Evolutionary conservation across 35 echinoderm and acorn worm genomes (phyloP).

Genomic region (Diadema setosum): DNA sequence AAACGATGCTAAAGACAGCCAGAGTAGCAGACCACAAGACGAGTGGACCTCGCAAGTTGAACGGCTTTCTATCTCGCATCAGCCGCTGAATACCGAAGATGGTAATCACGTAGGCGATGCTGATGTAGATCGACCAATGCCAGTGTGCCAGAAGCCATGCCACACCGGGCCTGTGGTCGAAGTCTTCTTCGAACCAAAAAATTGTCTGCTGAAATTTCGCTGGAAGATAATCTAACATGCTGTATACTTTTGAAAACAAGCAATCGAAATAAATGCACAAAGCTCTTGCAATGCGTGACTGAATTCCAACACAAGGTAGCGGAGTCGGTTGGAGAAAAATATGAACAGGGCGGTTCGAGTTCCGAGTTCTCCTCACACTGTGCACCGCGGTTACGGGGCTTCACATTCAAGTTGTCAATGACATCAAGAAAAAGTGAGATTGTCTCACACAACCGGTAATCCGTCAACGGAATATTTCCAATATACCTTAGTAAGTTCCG

Average conservation of each 20-base stretch:
- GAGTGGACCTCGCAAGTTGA: slow-evolving; percentile 57
- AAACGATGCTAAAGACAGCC: slow-evolving; percentile 84
- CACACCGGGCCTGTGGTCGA: slow-evolving; percentile 60
- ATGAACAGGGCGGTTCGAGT: no score
- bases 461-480: no score
- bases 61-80: slow-evolving; percentile 58
- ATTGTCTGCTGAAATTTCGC: slow-evolving; percentile 63
- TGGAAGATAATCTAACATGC: slow-evolving; percentile 74
- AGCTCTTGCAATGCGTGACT: no score
- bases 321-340: no score
- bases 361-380: no score
- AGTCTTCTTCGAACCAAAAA: slow-evolving; percentile 88
- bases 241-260: not conserved
- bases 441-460: no score
- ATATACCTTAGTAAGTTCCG: no score
- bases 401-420: no score
- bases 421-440: no score
- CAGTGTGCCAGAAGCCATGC: slow-evolving; percentile 67
- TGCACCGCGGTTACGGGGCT: no score
- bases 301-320: no score
- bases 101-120: slow-evolving; percentile 65
- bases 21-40: slow-evolving; percentile 76
- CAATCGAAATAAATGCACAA: no score
- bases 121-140: slow-evolving; percentile 58
- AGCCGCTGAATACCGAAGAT: slow-evolving; percentile 82